These are phyloP conservation scores for Rhadina sibilatrix DNA, from an alignment of 2,113 vertebrate species.

Conservation along the genomic window DNA sequence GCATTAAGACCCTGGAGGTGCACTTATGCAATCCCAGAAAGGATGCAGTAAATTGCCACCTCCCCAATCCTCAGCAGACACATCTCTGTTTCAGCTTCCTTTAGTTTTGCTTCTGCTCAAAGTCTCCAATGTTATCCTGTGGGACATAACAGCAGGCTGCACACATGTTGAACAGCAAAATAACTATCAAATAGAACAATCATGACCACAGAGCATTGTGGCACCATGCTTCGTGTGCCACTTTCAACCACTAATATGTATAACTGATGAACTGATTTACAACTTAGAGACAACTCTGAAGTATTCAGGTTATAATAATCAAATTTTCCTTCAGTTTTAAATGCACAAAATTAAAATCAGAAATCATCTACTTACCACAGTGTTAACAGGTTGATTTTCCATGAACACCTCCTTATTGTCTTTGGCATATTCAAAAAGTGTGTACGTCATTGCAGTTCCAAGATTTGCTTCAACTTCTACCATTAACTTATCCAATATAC, in stretches of 20 bases:
- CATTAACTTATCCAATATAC: slow-evolving; percentile 84
- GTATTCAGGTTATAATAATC: not conserved
- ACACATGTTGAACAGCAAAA: not conserved
- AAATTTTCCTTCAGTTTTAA: not conserved
- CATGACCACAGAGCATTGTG: not conserved
- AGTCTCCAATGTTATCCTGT: not conserved
- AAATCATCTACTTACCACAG: slow-evolving; percentile 74
- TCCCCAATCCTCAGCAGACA: not conserved
- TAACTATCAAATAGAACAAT: not conserved
- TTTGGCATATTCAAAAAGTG: slow-evolving; percentile 95
- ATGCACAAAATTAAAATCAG: not conserved
- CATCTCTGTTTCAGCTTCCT: not conserved
- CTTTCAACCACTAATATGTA: not conserved
- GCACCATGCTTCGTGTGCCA: not conserved
- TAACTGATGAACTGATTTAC: not conserved
- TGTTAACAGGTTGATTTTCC: slow-evolving; percentile 85
- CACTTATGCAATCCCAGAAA: not conserved
- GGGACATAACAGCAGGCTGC: not conserved
- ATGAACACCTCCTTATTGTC: slow-evolving; percentile 92
- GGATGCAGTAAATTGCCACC: not conserved
- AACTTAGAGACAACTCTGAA: not conserved
- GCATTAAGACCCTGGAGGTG: not conserved
- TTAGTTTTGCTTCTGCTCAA: not conserved
- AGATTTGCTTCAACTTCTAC: slow-evolving; percentile 90
- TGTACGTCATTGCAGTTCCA: slow-evolving; percentile 95